Base-by-base conservation (phyloP, 2,113 vertebrate species). In the Ramphastos sulfuratus region DNA sequence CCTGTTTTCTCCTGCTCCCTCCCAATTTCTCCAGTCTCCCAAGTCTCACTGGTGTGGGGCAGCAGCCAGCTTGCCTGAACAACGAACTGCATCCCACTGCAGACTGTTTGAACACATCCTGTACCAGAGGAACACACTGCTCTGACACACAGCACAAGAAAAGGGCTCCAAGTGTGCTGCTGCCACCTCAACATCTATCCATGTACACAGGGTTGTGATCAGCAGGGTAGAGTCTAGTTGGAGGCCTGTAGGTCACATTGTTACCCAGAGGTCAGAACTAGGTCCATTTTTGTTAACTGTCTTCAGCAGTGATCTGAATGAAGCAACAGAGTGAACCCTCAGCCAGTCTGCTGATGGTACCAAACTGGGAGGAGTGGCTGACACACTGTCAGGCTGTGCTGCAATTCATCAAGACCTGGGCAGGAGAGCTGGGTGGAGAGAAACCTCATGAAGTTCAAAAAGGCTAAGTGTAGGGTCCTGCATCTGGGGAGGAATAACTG, bases 21-120 rank as follows among this genome's bases (percentile, higher is more conserved):
- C 37, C 30, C 3, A 4, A 30, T 17, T 8, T 27, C 15, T 35
- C 69, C 69, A 31, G 55, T 89, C 30, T 21, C 31, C 85, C 23
- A 52, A 52, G 50, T 33, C 18, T 30, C 31, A 59, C 60, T 35
- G 2, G 6, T 75, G 50, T 52, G 50, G 50, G 23, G 50, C 50
- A 67, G 97, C 98, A 98, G 98, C 98, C 98, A 97, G 97, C 93
- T 91, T 21, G 1, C 82, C 88, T 85, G 96, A 97, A 97, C 97
- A 94, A 96, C 98, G 97, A 95, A 93, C 95, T 95, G 95, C 95
- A 92, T 93, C 97, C 96, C 95, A 85, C 84, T 85, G 87, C 96
- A 96, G 96, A 96, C 96, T 91, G 94, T 56, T 82, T 78, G 96
- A 93, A 95, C 96, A 77, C 96, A 96, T 28, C 79, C 42, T n/a